Base-by-base conservation (phyloP, 2,888 invertebrate genomes). In the Norana najaformis region DNA sequence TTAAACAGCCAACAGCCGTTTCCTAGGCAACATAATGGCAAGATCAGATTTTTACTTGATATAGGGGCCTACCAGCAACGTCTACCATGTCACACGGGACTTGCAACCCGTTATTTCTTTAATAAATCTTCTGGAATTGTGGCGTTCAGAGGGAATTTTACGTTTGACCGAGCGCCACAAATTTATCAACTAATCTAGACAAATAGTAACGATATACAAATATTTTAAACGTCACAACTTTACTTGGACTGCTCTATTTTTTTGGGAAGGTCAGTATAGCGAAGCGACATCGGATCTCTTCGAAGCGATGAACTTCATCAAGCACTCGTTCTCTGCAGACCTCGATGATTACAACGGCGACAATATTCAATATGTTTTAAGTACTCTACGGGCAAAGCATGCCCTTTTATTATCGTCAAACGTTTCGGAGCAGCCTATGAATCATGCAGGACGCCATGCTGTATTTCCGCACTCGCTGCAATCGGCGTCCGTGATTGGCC, bases 241-340 rank as follows among this genome's bases (percentile, higher is more conserved):
- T 39, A 47, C 20, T 69, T 47, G 47, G 47, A 47, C 23, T 47
- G 47, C 23, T 69, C 69, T 69, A 30, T 69, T 69, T 4, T 69
- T 30, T 69, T 69, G 5, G n/a, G 85, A 36, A 91, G 91, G 91
- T 35, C 92, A 91, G 41, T 91, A 91, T 85, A 69, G 90, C 34
- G 91, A 92, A 35, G 92, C 91, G 1, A 88, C 88, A 20, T 39
- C 88, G 18, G 90, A 92, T 83, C 90, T 92, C 5, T 85, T 90
- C 23, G 83, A 90, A 39, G 91, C 91, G 38, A 88, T 91, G 53
- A 88, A 90, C 88, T 92, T 91, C 89, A 88, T 92, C 38, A 92
- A 90, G 38, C 90, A 91, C 11, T 53, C 69, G 36, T 89, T 69
- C 83, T 89, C 89, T 35, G 89, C 91, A 35, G 92, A 91, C 14